Evolutionary conservation across 2,113 vertebrate genomes (phyloP).

Genomic region (Antechinus flavipes): DNA sequence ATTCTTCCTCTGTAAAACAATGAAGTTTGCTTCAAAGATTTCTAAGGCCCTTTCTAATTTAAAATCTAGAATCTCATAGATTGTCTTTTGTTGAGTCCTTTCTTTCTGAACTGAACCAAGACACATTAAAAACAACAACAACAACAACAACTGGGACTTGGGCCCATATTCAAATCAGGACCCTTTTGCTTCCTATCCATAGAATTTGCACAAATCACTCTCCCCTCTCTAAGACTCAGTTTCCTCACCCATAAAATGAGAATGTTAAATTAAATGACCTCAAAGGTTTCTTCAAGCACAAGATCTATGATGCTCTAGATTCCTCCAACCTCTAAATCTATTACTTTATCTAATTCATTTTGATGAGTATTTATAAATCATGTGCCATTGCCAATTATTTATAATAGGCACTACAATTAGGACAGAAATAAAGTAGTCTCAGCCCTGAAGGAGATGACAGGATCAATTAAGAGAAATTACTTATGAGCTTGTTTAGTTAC

Average conservation of each 20-base stretch:
- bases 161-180: neutral
- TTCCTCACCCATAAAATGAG: neutral
- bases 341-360: neutral
- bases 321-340: neutral
- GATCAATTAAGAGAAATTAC: neutral
- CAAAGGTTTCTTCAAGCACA: neutral
- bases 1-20: neutral
- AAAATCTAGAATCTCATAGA: neutral
- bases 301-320: neutral
- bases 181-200: neutral
- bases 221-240: neutral
- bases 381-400: neutral
- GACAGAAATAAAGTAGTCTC: neutral
- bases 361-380: neutral
- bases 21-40: neutral
- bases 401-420: neutral
- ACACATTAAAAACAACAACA: neutral
- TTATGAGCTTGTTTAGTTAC: neutral
- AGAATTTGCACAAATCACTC: neutral
- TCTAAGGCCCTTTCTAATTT: neutral
- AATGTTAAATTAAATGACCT: neutral
- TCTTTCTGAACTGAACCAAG: neutral
- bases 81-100: neutral
- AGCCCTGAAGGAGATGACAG: neutral
- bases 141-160: neutral